These are phyloP conservation scores for Lucinisca nassula DNA, from an alignment of 2,888 invertebrate genomes.

Conservation along the genomic window DNA sequence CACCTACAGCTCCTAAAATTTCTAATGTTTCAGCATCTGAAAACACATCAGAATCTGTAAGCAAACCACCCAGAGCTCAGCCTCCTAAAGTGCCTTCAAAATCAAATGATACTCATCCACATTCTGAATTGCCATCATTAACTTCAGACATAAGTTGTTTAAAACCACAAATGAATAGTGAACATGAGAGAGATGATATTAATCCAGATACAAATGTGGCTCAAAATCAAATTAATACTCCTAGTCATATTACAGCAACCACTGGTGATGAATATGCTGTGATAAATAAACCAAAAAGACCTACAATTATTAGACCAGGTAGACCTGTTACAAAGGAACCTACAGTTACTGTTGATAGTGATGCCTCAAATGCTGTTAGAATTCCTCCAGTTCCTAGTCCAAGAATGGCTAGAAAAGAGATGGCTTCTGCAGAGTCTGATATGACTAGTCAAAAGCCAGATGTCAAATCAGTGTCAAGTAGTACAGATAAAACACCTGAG, in stretches of 20 bases:
- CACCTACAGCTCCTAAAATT: not conserved
- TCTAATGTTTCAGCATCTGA: not conserved
- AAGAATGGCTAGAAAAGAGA: conserved; percentile 6
- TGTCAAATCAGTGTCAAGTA: not conserved
- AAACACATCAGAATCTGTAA: not conserved
- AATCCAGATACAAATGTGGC: not conserved
- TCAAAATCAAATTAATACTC: not conserved
- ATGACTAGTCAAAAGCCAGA: not conserved
- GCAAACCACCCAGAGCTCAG: conserved; percentile 2
- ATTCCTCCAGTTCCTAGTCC: conserved; percentile 7
- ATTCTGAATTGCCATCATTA: not conserved
- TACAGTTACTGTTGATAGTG: not conserved
- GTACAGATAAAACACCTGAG: conserved; percentile 37
- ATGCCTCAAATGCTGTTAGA: not conserved
- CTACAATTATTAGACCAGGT: conserved; percentile 73
- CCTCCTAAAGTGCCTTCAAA: not conserved
- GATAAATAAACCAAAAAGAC: conserved; percentile 71
- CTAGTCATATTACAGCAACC: not conserved
- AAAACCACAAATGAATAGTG: not conserved
- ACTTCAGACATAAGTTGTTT: not conserved
- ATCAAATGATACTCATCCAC: not conserved
- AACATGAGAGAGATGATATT: not conserved
- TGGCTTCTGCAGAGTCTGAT: not conserved
- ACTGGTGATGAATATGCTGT: conserved; percentile 55
- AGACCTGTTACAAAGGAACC: conserved; percentile 22